Evolutionary conservation across 2,797 vertebrate genomes (phyloP).

Genomic region (Catostomus latipinnis): DNA sequence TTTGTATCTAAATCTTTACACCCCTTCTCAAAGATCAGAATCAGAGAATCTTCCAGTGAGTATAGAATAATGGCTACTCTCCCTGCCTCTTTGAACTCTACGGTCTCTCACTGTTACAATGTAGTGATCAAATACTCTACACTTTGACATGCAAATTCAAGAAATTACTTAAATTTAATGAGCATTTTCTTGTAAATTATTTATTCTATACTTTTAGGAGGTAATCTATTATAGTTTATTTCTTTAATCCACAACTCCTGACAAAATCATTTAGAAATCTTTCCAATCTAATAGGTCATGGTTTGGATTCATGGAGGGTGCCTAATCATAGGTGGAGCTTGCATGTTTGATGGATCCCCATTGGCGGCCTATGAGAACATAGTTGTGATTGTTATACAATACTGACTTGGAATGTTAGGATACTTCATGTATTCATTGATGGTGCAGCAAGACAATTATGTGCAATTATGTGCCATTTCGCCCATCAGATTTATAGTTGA

Average conservation of each 20-base stretch:
- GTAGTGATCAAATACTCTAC: constrained; percentile 53
- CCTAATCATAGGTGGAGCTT: constrained; percentile 75
- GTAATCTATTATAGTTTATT: no score
- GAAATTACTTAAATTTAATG: no score
- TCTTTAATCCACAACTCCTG: neutral
- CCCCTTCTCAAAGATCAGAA: constrained; percentile 65
- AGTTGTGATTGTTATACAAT: constrained; percentile 83
- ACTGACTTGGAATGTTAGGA: constrained; percentile 84
- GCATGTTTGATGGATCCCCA: constrained; percentile 78
- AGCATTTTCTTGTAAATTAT: no score
- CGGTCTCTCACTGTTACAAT: neutral
- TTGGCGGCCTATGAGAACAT: constrained; percentile 82
- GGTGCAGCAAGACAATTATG: no score
- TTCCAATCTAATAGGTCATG: constrained; percentile 78
- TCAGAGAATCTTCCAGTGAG: constrained; percentile 61
- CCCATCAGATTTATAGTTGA: no score
- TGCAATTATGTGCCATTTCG: no score
- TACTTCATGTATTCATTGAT: constrained; percentile 77
- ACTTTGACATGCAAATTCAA: neutral
- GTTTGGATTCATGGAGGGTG: constrained; percentile 87
- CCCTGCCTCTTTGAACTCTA: neutral
- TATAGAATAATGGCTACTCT: neutral
- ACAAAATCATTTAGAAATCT: neutral
- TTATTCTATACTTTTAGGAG: no score
- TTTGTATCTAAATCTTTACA: constrained; percentile 81